Percentiles rank a stretch among this genome's conserved stretches.
Conservation (phyloP, 2,113 vertebrate species). For the Odocoileus virginianus region DNA sequence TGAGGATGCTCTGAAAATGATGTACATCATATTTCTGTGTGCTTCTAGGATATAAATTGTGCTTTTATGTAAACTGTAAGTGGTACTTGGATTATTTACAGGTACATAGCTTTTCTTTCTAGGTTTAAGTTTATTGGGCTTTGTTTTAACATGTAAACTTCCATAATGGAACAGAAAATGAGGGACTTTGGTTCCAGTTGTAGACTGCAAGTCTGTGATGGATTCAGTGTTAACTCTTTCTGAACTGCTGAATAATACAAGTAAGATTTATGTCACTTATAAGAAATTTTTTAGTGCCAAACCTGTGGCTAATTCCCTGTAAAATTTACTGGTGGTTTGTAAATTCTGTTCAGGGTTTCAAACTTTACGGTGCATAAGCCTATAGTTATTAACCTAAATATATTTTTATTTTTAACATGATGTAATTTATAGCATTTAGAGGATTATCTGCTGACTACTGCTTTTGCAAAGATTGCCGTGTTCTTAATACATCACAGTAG, state of each 20-base stretch:
- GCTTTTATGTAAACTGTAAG: constrained; percentile 47
- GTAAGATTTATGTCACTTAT: neutral
- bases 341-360: constrained; percentile 26
- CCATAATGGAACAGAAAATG: neutral
- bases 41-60: constrained; percentile 54
- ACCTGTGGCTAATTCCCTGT: neutral
- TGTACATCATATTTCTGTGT: constrained; percentile 50
- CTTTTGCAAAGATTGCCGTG: constrained; percentile 47
- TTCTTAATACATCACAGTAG: constrained; percentile 23
- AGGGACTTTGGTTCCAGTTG: neutral
- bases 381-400: constrained; percentile 30
- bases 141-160: constrained; percentile 46
- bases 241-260: neutral
- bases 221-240: neutral
- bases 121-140: neutral
- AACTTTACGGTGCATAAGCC: neutral
- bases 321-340: neutral
- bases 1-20: constrained; percentile 59
- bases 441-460: neutral
- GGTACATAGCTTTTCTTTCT: constrained; percentile 39
- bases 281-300: neutral
- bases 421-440: neutral
- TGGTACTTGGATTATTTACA: constrained; percentile 55
- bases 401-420: constrained; percentile 23
- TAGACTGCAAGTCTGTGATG: neutral